Evolutionary conservation across 2,113 vertebrate genomes (phyloP).

Genomic region (Stigmatopora nigra): DNA sequence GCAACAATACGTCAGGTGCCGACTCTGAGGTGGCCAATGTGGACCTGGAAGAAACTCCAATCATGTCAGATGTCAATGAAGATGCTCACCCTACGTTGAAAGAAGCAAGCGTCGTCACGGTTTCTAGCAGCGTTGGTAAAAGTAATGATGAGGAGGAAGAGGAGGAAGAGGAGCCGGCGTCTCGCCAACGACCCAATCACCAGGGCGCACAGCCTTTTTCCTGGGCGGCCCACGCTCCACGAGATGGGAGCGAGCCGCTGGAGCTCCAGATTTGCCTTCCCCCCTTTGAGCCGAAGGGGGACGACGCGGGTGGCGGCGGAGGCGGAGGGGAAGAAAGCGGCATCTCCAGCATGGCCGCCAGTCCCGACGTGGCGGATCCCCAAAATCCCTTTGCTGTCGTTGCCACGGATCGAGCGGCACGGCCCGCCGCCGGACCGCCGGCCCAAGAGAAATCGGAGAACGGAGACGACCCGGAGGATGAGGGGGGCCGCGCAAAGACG

Average conservation of each 20-base stretch:
- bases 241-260: too few species aligned
- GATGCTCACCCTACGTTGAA: not conserved
- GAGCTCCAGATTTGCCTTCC: not conserved
- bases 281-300: not conserved
- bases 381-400: slow-evolving; percentile 8
- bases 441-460: slow-evolving; percentile 4
- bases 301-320: slow-evolving; percentile 11
- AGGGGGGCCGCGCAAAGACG: slow-evolving; percentile 42
- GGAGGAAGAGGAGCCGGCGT: slow-evolving; percentile 7
- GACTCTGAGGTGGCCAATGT: not conserved
- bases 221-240: not conserved
- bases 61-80: too few species aligned
- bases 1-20: not conserved
- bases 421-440: too few species aligned
- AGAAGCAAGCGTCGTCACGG: not conserved
- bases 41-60: not conserved
- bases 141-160: not conserved
- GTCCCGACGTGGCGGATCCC: slow-evolving; percentile 29
- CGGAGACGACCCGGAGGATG: slow-evolving; percentile 14
- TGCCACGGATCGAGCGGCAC: not conserved
- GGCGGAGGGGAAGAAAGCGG: slow-evolving; percentile 45
- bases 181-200: slow-evolving; percentile 1
- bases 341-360: slow-evolving; percentile 52
- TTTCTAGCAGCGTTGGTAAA: too few species aligned
- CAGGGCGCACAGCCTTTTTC: not conserved